phyloP scores from a whole-genome alignment of 2,888 invertebrate genomes.

The Limnephilus lunatus region DNA sequence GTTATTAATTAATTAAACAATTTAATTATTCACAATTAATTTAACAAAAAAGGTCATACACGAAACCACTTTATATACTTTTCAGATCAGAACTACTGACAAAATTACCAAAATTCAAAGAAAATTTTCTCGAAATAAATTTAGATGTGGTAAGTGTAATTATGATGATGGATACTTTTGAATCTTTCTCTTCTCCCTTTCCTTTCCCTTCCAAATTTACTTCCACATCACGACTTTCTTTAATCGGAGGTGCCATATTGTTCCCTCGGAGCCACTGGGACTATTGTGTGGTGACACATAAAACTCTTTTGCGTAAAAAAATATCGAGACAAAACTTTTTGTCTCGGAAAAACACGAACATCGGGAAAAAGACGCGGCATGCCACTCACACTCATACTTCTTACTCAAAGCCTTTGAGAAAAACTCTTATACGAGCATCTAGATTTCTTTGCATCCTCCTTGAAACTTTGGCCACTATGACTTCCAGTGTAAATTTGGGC shows the following conservation, averaged over 20 bases:
- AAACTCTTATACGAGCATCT: background rate
- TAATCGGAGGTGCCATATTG: too few relatives aligned
- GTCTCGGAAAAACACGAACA: background rate
- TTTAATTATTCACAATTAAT: too few relatives aligned
- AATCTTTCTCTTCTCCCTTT: background rate
- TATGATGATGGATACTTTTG: background rate
- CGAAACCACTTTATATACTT: too few relatives aligned
- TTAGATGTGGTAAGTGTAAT: background rate
- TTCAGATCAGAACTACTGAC: too few relatives aligned
- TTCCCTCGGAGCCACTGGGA: background rate
- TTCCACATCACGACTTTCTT: background rate
- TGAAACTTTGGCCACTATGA: constrained; percentile 2
- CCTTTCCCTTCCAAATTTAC: background rate
- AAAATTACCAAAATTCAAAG: background rate
- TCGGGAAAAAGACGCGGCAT: background rate
- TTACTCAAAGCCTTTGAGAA: background rate
- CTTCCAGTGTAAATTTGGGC: background rate
- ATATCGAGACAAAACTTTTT: background rate
- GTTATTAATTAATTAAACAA: too few relatives aligned
- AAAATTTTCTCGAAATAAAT: background rate
- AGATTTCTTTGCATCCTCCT: background rate
- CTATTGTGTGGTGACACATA: background rate
- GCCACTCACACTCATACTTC: background rate
- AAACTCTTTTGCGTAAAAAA: background rate
- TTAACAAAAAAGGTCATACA: too few relatives aligned